Evolutionary conservation across 2,888 invertebrate genomes (phyloP).

Genomic region (Polylopha cassiicola): DNA sequence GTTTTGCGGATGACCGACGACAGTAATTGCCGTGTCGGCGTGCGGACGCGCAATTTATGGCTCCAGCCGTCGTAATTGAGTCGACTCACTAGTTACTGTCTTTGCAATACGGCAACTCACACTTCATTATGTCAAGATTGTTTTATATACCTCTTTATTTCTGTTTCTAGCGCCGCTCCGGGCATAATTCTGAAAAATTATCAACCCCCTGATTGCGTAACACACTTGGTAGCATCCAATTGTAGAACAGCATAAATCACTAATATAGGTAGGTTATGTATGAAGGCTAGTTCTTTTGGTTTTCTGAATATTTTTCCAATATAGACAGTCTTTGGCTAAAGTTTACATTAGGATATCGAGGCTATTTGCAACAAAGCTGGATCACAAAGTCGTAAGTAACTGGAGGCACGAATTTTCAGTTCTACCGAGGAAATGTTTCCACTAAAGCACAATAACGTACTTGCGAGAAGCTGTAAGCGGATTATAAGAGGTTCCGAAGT

Average conservation of each 20-base stretch:
- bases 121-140: constrained; percentile 19
- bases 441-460: constrained; percentile 66
- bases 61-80: constrained; percentile 64
- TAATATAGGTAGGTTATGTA: too few relatives aligned
- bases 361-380: constrained; percentile 39
- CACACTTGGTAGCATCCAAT: too few relatives aligned
- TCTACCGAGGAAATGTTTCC: constrained; percentile 56
- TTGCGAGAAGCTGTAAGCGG: constrained; percentile 67
- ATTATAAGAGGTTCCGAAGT: constrained; percentile 73
- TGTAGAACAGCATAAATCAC: too few relatives aligned
- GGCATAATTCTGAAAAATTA: too few relatives aligned
- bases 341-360: constrained; percentile 10
- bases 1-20: constrained; percentile 74
- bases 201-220: too few relatives aligned
- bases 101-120: constrained; percentile 33
- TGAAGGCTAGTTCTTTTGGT: too few relatives aligned
- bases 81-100: constrained; percentile 46
- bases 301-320: background rate
- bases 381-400: constrained; percentile 41
- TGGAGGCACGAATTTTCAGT: constrained; percentile 34
- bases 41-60: constrained; percentile 69
- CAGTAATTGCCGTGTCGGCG: constrained; percentile 74
- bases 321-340: constrained; percentile 11
- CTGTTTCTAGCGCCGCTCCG: too few relatives aligned
- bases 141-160: background rate